Evolutionary conservation across 2,797 vertebrate genomes (phyloP), one percentile per base, ranked within the genome.

Genomic region (Ctenochaetus hawaiiensis): DNA sequence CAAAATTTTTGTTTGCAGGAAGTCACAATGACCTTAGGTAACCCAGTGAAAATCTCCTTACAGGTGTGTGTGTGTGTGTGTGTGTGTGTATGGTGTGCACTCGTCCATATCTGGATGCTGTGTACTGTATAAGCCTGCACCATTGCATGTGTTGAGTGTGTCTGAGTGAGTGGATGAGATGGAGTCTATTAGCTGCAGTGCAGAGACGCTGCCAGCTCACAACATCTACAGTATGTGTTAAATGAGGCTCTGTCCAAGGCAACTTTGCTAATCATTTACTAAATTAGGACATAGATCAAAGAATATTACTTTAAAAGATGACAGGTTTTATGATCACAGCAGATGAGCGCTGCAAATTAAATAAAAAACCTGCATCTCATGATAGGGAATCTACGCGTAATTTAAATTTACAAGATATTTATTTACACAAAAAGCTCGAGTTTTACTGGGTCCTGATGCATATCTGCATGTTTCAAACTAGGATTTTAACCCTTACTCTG

Each of bases 101-200:
- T 72, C 9, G 37, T 63, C 57, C 56, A 63, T 66, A 69, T 84
- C 44, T 66, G 44, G 54, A 65, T 51, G 63, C 30, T 41, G 65
- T 59, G 69, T 74, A 11, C 23, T 16, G 65, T 53, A 47, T 67
- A 44, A 43, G 66, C 56, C 66, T 79, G 83, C 77, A 81, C 22
- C 20, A 16, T 2, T 81, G 77, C 37, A 79, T 87, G 78, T 62
- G 59, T 61, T 60, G 76, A 60, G 49, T 44, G 66, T 82, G 41
- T 78, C 60, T 81, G 67, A 47, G 70, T 66, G 81, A 81, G 68
- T 14, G 12, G 62, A 54, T 68, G 75, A 87, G 77, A 83, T 81
- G 69, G 70, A 88, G 71, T 71, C 76, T 64, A 57, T 77, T 26
- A 84, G 80, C 88, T 93, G 89, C 90, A 92, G 80, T 87, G 89